Evolutionary conservation across 92 coral and sea anemone species (phyloP).

Genomic region (Umimayanthus kanabou): DNA sequence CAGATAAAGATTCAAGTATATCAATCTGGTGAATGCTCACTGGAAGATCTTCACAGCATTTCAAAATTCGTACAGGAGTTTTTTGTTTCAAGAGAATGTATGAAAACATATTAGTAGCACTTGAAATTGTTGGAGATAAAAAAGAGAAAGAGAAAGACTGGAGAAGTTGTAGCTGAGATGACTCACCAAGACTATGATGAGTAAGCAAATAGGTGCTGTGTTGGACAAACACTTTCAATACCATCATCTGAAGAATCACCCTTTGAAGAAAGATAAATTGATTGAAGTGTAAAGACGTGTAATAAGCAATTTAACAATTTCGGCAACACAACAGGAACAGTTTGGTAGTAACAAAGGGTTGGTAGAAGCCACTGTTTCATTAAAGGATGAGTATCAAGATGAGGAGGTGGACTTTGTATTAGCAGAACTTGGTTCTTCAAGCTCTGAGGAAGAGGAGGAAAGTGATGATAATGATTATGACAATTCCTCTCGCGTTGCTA

Average conservation of each 20-base stretch:
- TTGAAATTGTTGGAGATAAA: slow-evolving; percentile 59
- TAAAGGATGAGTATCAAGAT: slow-evolving; percentile 59
- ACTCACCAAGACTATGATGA: slow-evolving; percentile 41
- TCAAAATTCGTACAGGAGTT: slow-evolving; percentile 40
- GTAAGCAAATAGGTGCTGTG: slow-evolving; percentile 1
- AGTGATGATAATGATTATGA: slow-evolving; percentile 52
- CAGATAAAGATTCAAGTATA: slow-evolving; percentile 45
- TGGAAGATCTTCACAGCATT: slow-evolving; percentile 50
- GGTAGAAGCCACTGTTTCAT: slow-evolving; percentile 39
- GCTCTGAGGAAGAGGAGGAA: slow-evolving; percentile 37
- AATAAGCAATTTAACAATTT: neutral
- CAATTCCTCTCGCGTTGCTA: slow-evolving; percentile 33
- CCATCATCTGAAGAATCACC: slow-evolving; percentile 10
- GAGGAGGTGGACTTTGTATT: slow-evolving; percentile 40
- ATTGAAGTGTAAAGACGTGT: slow-evolving; percentile 29
- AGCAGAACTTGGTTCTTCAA: neutral
- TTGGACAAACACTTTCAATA: slow-evolving; percentile 34
- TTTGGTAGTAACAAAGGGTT: slow-evolving; percentile 38
- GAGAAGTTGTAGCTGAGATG: slow-evolving; percentile 30
- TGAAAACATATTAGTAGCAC: slow-evolving; percentile 57
- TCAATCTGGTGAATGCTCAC: slow-evolving; percentile 48
- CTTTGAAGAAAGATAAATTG: slow-evolving; percentile 41
- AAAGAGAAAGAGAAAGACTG: slow-evolving; percentile 55
- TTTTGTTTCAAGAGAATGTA: slow-evolving; percentile 56
- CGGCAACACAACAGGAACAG: slow-evolving; percentile 45